phyloP scores from a whole-genome alignment of 2,797 vertebrate genomes.

The Florisuga fusca region DNA sequence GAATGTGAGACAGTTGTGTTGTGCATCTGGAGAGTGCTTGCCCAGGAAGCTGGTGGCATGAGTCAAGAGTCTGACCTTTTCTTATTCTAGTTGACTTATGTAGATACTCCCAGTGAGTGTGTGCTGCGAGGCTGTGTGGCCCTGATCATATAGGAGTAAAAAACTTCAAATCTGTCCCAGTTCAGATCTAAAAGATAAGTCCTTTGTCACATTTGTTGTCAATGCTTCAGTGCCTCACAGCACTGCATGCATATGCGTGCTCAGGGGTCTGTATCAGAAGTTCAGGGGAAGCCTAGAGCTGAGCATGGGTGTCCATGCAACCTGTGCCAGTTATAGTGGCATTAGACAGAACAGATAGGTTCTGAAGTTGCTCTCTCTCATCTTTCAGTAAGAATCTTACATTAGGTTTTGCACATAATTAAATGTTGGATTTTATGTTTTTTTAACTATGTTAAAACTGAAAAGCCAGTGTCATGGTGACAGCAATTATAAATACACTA shows the following conservation, averaged over 20 bases:
- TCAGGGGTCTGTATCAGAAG: not conserved
- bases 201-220: not conserved
- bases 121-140: not conserved
- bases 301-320: accelerated
- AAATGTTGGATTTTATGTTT: not conserved
- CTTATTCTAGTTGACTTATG: not conserved
- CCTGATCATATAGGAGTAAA: not conserved
- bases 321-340: not conserved
- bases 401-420: not conserved
- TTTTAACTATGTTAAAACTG: not conserved
- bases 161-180: not conserved
- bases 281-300: not conserved
- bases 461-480: not conserved
- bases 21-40: not conserved
- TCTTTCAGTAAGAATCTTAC: not conserved
- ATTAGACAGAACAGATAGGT: not conserved
- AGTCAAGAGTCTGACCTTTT: not conserved
- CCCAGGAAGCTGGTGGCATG: not conserved
- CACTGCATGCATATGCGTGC: not conserved
- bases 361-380: not conserved
- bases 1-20: not conserved
- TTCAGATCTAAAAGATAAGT: not conserved
- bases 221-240: not conserved
- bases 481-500: not conserved
- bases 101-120: not conserved